Evolutionary conservation across 2,113 vertebrate genomes (phyloP), one percentile per base, ranked within the genome.

Genomic region (Melanerpes aurifrons): DNA sequence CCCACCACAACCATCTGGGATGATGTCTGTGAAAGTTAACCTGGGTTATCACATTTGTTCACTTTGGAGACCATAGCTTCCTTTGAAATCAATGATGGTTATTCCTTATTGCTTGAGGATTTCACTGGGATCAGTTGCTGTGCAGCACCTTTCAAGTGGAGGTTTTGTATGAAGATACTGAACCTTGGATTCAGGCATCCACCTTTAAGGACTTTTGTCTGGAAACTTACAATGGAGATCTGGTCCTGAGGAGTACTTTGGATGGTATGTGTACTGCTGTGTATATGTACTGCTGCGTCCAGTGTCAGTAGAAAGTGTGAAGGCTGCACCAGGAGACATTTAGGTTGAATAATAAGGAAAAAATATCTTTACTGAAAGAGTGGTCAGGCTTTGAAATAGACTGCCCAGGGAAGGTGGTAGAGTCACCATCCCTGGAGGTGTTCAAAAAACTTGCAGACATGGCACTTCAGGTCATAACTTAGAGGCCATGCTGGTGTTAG

Each of bases 61-160:
- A 43, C 31, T 75, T 82, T 93, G 66, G 40, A 92, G 35, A 8
- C 63, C 58, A 31, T 75, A 25, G 50, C 79, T 96, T 93, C 50
- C 81, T 85, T 62, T 76, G 50, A 76, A 95, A 82, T 76, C 43
- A 67, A 19, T 84, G 32, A 29, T 80, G 35, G 80, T 87, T 94
- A 35, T 4, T 15, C 35, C 24, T 85, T 31, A 28, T 2, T 75
- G 75, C 50, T 77, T 67, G 63, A 85, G n/a, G 53, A 82, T 82
- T 92, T 73, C 84, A 35, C 47, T 91, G 89, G 92, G 19, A 89
- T 50, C 71, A 87, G 19, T 56, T 82, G 43, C 16, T 74, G 19
- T 62, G 72, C 70, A 82, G 12, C 29, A 59, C 47, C 53, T 87
- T 47, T 83, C 35, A 86, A 82, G 26, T 20, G 19, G 16, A 56